phyloP scores from a whole-genome alignment of 92 coral and sea anemone genomes.

The Montipora capitata region DNA sequence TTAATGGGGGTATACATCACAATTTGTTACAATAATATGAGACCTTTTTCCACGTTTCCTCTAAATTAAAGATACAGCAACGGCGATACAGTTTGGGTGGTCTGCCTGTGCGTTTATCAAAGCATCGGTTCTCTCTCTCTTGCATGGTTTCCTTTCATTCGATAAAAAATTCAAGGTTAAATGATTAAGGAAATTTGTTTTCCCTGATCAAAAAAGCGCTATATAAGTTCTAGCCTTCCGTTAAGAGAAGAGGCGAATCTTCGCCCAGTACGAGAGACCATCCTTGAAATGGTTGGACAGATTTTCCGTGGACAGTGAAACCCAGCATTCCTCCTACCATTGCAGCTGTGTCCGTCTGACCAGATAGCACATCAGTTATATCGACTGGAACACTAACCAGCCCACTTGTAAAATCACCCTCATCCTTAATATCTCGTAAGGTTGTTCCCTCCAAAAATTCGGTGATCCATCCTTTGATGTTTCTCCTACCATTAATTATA shows the following conservation, averaged over 20 bases:
- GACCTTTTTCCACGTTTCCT: too few relatives aligned
- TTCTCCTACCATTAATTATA: not conserved
- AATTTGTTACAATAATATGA: too few relatives aligned
- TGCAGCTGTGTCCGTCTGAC: constrained; percentile 63
- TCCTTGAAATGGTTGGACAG: constrained; percentile 84
- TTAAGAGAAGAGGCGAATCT: constrained; percentile 62
- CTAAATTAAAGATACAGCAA: too few relatives aligned
- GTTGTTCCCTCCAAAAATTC: constrained; percentile 51
- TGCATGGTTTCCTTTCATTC: too few relatives aligned
- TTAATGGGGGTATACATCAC: too few relatives aligned
- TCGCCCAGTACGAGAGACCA: constrained; percentile 73
- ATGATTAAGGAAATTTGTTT: too few relatives aligned
- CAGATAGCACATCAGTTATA: constrained; percentile 16
- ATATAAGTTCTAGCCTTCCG: too few relatives aligned
- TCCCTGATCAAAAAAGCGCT: too few relatives aligned
- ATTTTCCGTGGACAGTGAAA: constrained; percentile 59
- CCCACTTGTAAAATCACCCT: constrained; percentile 38
- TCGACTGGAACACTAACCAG: constrained; percentile 67
- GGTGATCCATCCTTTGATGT: constrained; percentile 58
- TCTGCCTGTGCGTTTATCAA: too few relatives aligned
- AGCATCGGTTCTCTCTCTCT: too few relatives aligned
- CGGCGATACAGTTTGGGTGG: too few relatives aligned
- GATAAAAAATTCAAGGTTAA: too few relatives aligned
- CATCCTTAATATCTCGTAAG: not conserved
- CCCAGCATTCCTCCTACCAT: constrained; percentile 76